phyloP scores from a whole-genome alignment of 2,888 invertebrate genomes.

The Hofmannophila pseudospretella region DNA sequence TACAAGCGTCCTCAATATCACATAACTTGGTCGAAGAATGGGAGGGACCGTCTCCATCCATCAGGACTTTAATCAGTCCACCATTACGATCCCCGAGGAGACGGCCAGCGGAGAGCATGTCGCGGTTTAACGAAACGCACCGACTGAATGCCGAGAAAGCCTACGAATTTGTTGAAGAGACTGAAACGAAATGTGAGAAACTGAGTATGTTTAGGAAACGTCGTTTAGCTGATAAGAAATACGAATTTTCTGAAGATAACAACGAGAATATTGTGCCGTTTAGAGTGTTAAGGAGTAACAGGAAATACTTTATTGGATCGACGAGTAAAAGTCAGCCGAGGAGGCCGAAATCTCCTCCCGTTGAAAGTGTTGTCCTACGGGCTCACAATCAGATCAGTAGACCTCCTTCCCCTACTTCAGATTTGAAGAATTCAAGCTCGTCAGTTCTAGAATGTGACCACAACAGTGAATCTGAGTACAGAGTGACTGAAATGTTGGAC shows the following conservation, averaged over 20 bases:
- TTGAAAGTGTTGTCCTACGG: slow-evolving; percentile 61
- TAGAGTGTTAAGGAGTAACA: slow-evolving; percentile 77
- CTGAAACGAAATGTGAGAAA: slow-evolving; percentile 88
- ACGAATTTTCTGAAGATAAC: slow-evolving; percentile 91
- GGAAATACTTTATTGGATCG: slow-evolving; percentile 68
- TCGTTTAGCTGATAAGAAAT: slow-evolving; percentile 92
- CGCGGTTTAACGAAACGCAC: slow-evolving; percentile 71
- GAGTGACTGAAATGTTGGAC: slow-evolving; percentile 71
- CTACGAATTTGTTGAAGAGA: slow-evolving; percentile 91
- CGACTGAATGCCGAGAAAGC: slow-evolving; percentile 82
- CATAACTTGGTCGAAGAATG: slow-evolving; percentile 72
- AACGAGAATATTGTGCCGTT: slow-evolving; percentile 82
- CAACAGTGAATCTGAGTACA: slow-evolving; percentile 68
- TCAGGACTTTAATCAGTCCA: slow-evolving; percentile 67
- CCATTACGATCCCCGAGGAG: slow-evolving; percentile 65
- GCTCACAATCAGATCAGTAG: slow-evolving; percentile 68
- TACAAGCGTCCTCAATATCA: slow-evolving; percentile 65
- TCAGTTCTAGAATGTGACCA: slow-evolving; percentile 52
- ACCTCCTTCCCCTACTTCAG: slow-evolving; percentile 48
- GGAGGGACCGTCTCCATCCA: slow-evolving; percentile 71
- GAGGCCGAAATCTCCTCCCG: slow-evolving; percentile 63
- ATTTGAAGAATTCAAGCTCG: slow-evolving; percentile 41
- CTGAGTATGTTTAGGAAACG: slow-evolving; percentile 91
- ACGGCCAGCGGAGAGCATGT: slow-evolving; percentile 71
- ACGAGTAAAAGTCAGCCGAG: slow-evolving; percentile 43